Conservation (phyloP, 2,797 vertebrate genomes). For the Sphenopsis melanotis region DNA sequence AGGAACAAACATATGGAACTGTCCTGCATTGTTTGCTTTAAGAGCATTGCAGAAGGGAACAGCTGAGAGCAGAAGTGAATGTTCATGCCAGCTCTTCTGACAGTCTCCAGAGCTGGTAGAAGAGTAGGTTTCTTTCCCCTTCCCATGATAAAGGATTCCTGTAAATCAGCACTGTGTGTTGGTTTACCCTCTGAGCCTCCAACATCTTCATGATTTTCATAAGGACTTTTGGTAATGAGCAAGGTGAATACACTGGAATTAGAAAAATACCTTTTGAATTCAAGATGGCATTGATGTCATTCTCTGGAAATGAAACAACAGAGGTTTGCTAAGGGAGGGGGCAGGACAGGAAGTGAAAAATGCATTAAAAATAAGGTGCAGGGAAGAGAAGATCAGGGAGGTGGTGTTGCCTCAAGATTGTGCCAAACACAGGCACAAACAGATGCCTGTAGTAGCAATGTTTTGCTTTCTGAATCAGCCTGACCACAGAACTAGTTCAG, state of each 20-base stretch:
- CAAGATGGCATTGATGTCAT: background rate
- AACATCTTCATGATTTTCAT: background rate
- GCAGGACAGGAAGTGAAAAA: background rate
- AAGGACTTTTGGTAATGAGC: background rate
- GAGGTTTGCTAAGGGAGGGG: background rate
- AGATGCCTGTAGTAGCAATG: background rate
- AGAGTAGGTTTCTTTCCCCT: background rate
- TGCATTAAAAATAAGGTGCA: background rate
- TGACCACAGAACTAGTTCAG: background rate
- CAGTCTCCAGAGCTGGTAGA: background rate
- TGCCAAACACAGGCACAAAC: background rate
- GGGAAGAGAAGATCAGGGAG: background rate
- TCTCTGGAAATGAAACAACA: background rate
- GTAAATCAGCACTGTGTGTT: background rate
- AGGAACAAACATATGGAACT: background rate
- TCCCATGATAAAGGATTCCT: background rate
- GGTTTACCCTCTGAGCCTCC: background rate
- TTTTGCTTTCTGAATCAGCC: constrained; percentile 16
- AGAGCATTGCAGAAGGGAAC: background rate
- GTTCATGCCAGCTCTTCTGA: background rate
- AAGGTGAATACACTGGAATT: background rate
- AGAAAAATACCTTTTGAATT: background rate
- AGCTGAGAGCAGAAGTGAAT: background rate
- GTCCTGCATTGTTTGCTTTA: background rate
- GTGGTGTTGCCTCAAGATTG: background rate